phyloP scores from a whole-genome alignment of 1,140 invertebrate genomes.

The Lordiphosa clarofinis region DNA sequence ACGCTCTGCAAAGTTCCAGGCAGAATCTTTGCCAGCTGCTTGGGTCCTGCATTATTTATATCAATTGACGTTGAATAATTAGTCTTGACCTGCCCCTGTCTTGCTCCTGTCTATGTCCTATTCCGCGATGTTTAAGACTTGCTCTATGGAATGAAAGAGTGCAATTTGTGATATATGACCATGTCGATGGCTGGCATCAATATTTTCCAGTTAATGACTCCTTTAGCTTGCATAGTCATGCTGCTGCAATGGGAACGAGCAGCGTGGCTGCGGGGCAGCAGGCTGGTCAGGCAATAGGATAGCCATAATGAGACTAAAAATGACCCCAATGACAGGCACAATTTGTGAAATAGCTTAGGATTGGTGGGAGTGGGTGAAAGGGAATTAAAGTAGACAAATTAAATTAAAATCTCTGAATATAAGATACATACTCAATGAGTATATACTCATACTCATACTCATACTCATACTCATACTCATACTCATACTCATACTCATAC shows the following conservation, averaged over 20 bases:
- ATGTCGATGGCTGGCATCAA: conserved; percentile 57
- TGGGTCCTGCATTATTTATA: conserved; percentile 62
- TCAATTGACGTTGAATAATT: conserved; percentile 76
- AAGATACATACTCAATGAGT: too few relatives aligned
- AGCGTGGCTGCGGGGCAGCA: background rate
- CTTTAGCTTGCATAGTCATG: conserved; percentile 45
- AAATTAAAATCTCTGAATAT: too few relatives aligned
- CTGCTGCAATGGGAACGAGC: background rate
- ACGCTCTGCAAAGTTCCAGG: conserved; percentile 9
- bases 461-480: too few relatives aligned
- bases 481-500: too few relatives aligned
- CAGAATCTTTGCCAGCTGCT: conserved; percentile 8
- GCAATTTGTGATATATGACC: conserved; percentile 65
- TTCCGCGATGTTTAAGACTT: conserved; percentile 31
- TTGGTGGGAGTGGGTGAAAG: too few relatives aligned
- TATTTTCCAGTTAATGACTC: conserved; percentile 61
- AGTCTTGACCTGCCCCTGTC: conserved; percentile 35
- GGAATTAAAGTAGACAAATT: too few relatives aligned
- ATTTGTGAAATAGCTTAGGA: conserved; percentile 10
- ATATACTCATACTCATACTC: too few relatives aligned
- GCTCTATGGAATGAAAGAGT: conserved; percentile 10
- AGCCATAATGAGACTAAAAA: conserved; percentile 41
- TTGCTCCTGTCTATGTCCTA: too few relatives aligned
- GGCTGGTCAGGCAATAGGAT: conserved; percentile 1
- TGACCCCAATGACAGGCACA: conserved; percentile 28